These are phyloP conservation scores for Macrobrachium rosenbergii DNA, from an alignment of 1,140 invertebrate genomes.

Conservation along the genomic window DNA sequence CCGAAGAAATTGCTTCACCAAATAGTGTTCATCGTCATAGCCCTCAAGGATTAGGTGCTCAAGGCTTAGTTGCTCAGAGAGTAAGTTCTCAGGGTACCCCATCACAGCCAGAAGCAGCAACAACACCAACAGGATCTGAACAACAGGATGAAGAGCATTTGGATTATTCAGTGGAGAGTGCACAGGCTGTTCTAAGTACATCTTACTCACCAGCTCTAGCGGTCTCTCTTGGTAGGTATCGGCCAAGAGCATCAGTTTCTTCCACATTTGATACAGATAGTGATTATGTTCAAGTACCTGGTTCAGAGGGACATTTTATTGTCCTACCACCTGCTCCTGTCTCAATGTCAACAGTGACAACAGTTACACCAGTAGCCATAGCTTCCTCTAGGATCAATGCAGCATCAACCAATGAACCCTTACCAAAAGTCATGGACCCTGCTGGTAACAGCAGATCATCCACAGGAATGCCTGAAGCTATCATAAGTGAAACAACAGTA, in stretches of 20 bases:
- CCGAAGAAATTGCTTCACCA: conserved; percentile 23
- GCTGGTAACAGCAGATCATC: conserved; percentile 30
- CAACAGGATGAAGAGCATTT: conserved; percentile 49
- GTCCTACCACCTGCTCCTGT: conserved; percentile 58
- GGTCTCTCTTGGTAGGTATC: conserved; percentile 70
- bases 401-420: conserved; percentile 18
- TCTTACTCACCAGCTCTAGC: conserved; percentile 47
- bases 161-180: conserved; percentile 65
- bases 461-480: conserved; percentile 30
- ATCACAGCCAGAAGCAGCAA: neutral
- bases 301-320: conserved; percentile 38
- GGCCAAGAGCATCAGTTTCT: conserved; percentile 83
- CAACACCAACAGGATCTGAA: conserved; percentile 36
- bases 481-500: conserved; percentile 60
- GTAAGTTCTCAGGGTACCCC: conserved; percentile 18
- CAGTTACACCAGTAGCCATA: conserved; percentile 64
- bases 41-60: conserved; percentile 46
- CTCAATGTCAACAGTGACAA: conserved; percentile 65
- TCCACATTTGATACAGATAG: conserved; percentile 88
- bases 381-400: conserved; percentile 56
- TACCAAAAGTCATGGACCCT: conserved; percentile 10
- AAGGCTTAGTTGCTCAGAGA: conserved; percentile 38
- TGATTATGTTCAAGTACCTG: conserved; percentile 78
- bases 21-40: conserved; percentile 32
- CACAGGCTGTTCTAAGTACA: conserved; percentile 48